Percentiles rank a stretch among this genome's conserved stretches.
Evolutionary conservation across 2,113 vertebrate genomes (phyloP).

Genomic region (Junco hyemalis): DNA sequence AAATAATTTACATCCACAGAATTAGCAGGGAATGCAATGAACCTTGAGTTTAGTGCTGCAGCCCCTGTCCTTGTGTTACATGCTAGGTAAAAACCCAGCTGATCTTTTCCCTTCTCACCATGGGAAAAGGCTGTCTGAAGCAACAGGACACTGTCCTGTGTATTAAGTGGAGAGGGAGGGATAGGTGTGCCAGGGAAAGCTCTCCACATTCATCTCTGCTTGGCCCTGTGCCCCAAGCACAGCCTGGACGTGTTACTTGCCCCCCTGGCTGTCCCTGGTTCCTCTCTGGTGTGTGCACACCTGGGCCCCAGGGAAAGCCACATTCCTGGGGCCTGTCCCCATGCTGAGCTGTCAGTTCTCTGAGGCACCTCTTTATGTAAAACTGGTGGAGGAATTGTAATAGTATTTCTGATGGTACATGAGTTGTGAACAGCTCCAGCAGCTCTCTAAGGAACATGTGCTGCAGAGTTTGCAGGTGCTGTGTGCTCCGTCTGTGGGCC

Average conservation of each 20-base stretch:
- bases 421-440: not conserved
- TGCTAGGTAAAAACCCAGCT: not conserved
- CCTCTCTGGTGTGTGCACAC: too few species aligned
- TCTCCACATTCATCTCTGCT: rapidly evolving
- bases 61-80: not conserved
- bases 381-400: not conserved
- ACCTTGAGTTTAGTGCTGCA: not conserved
- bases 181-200: not conserved
- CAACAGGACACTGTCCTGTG: not conserved
- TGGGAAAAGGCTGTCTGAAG: not conserved
- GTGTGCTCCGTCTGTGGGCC: not conserved
- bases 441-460: not conserved
- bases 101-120: not conserved
- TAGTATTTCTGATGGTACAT: rapidly evolving
- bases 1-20: not conserved
- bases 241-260: rapidly evolving
- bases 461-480: not conserved
- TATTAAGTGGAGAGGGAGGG: not conserved
- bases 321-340: rapidly evolving
- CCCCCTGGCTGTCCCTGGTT: not conserved
- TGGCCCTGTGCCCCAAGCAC: too few species aligned
- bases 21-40: not conserved
- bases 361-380: not conserved
- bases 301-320: not conserved
- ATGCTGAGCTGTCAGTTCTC: not conserved